Conservation (phyloP, 2,888 invertebrate species). For the Scaptomyza reducta region DNA sequence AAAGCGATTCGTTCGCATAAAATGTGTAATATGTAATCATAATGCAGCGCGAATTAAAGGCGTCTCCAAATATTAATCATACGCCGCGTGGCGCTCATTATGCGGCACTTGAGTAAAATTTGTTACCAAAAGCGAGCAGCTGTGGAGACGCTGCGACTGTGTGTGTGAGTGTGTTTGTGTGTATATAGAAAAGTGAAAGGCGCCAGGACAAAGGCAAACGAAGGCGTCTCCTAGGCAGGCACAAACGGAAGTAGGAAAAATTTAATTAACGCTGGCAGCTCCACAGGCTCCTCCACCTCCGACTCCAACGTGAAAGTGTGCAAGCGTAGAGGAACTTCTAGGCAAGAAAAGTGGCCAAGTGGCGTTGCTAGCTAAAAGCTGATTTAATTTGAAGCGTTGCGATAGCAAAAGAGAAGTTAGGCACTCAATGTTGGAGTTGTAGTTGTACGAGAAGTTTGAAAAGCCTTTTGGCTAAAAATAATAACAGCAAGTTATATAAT, state of each 20-base stretch:
- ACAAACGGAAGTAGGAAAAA: conserved; percentile 70
- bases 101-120: conserved; percentile 72
- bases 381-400: conserved; percentile 56
- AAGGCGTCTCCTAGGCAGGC: conserved; percentile 19
- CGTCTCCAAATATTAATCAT: conserved; percentile 71
- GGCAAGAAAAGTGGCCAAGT: conserved; percentile 34
- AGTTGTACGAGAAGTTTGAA: conserved; percentile 12
- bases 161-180: not conserved
- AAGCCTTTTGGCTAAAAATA: conserved; percentile 24
- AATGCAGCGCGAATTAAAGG: conserved; percentile 74
- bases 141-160: not conserved
- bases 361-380: conserved; percentile 30
- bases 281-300: conserved; percentile 49
- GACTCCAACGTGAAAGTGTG: not conserved
- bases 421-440: not conserved
- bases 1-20: conserved; percentile 50
- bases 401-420: conserved; percentile 5
- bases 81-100: conserved; percentile 79
- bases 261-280: conserved; percentile 72
- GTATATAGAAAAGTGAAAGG: conserved; percentile 72
- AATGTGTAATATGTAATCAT: conserved; percentile 76
- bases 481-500: conserved; percentile 11
- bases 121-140: conserved; percentile 32
- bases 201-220: conserved; percentile 18
- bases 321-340: conserved; percentile 17